Evolutionary conservation across 1,140 invertebrate species (phyloP), one percentile per base, ranked within the genome.

Genomic region (Holotrichia oblita): DNA sequence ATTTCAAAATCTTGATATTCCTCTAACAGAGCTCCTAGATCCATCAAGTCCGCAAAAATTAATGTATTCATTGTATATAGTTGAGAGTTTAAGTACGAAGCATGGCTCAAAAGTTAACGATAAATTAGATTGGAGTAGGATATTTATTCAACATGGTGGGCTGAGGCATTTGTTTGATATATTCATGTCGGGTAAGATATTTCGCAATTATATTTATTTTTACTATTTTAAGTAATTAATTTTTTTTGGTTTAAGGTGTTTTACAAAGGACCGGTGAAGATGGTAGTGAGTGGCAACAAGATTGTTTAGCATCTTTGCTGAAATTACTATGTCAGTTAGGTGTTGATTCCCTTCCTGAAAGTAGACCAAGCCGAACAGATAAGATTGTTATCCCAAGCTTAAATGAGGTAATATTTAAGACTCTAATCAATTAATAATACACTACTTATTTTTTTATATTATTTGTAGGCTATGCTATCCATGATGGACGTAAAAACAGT

Each of bases 61-160:
- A 61, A 97, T 98, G 95, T 98, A 98, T 85, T 97, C 95, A 0
- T 86, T 98, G 55, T 96, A 98, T 84, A 97, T 98, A 77, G 94
- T 98, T 1, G 96, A 98, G 83, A 91, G 91, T 14, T 84, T 95
- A 17, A 91, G 90, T 59, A n/a, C 78, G 77, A 91, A 90, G 79
- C 87, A 86, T 80, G n/a, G 40, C 12, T 48, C 40, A 12, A 78
- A 78, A 59, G n/a, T n/a, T n/a, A n/a, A n/a, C n/a, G 83, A 83
- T 17, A 83, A 84, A 14, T 80, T 83, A 73, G 69, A 85, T 75
- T 96, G 95, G 95, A 93, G 91, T 73, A 90, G 93, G 42, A 86
- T 93, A 77, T 98, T 98, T 85, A 93, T 97, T 20, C 92, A 94
- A 81, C 92, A 94, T 82, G 96, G 96, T 40, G 97, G 97, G 1